phyloP scores from a whole-genome alignment of 2,888 invertebrate species.

The Leistus spinibarbis region DNA sequence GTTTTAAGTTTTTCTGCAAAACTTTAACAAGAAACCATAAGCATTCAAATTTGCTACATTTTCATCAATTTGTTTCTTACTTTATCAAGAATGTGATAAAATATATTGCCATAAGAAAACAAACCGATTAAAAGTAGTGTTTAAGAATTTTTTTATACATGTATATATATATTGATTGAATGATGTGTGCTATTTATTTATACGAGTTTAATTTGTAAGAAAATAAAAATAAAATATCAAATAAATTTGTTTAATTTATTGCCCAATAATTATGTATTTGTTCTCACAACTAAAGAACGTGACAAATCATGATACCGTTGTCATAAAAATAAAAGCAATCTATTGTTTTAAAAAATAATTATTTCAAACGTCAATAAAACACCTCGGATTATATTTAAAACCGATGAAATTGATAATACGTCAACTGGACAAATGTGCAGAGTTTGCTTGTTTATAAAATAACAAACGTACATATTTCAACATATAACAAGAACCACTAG shows the following conservation, averaged over 20 bases:
- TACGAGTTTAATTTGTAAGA: background rate
- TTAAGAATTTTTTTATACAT: background rate
- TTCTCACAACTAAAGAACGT: background rate
- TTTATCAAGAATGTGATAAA: background rate
- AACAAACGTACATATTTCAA: background rate
- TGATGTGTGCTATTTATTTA: background rate
- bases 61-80: background rate
- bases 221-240: background rate
- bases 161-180: background rate
- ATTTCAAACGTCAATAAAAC: background rate
- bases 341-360: background rate
- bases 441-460: background rate
- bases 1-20: background rate
- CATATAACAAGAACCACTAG: background rate
- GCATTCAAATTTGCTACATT: background rate
- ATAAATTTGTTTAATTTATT: background rate
- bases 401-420: conserved; percentile 1
- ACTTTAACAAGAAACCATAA: background rate
- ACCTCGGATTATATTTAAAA: background rate
- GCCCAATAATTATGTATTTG: background rate
- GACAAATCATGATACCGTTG: background rate
- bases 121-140: background rate
- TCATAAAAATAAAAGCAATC: background rate
- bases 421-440: conserved; percentile 1
- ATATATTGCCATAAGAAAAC: background rate